These are phyloP conservation scores for Callopanchax toddi DNA, from an alignment of 2,113 vertebrate species.

Conservation along the genomic window DNA sequence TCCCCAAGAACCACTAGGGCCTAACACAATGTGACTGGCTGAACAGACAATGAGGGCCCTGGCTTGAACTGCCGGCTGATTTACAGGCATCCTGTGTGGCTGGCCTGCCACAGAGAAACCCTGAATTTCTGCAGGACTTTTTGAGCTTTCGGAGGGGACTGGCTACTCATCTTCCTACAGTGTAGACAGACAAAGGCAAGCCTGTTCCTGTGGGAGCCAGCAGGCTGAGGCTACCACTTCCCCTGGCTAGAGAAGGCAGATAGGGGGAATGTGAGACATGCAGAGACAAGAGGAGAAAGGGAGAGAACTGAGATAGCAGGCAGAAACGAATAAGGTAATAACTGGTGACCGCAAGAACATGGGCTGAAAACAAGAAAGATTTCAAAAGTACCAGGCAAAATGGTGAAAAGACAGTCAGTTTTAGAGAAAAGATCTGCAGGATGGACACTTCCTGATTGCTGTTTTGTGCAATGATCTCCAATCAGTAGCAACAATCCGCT, in stretches of 20 bases:
- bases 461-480: slow-evolving; percentile 6
- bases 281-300: slow-evolving; percentile 24
- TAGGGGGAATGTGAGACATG: slow-evolving; percentile 38
- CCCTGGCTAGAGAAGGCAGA: slow-evolving; percentile 41
- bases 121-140: slow-evolving; percentile 47
- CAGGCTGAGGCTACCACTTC: slow-evolving; percentile 51
- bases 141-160: slow-evolving; percentile 49
- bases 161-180: slow-evolving; percentile 65
- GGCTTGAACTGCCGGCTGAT: slow-evolving; percentile 50
- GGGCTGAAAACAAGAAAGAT: slow-evolving; percentile 2
- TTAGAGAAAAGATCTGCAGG: too few species aligned
- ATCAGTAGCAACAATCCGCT: slow-evolving; percentile 38
- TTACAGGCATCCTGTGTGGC: slow-evolving; percentile 57
- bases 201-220: slow-evolving; percentile 64
- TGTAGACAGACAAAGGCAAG: slow-evolving; percentile 66
- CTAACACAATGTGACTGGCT: slow-evolving; percentile 28
- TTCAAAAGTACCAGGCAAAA: not conserved
- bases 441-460: too few species aligned
- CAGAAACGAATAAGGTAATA: slow-evolving; percentile 3
- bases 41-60: slow-evolving; percentile 12
- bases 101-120: slow-evolving; percentile 38
- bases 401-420: too few species aligned
- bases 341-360: not conserved
- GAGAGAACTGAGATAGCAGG: slow-evolving; percentile 7
- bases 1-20: not conserved